Evolutionary conservation across 2,797 vertebrate genomes (phyloP), one percentile per base, ranked within the genome.

Genomic region (Kryptopterus vitreolus): DNA sequence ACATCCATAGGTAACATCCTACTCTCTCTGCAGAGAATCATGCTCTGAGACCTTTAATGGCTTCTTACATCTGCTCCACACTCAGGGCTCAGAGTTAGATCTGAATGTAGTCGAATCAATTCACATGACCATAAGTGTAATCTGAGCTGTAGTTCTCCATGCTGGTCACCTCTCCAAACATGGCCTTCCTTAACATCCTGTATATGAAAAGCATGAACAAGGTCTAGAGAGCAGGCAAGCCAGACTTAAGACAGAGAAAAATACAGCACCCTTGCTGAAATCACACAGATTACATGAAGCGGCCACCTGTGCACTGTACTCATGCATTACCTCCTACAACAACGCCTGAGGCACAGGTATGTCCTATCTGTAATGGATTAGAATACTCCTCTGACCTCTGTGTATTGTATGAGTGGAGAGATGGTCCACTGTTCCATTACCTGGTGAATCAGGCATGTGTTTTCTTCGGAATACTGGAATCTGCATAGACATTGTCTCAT

Each of bases 201-300:
- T 38, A 10, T 33, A 65, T 65, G 33, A 22, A 65, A 65, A 38
- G 1, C 20, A 38, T 38, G 33, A 38, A 38, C n/a, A 15, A 8
- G 3, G 16, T 61, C 1, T 33, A 62, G 8, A 62, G 61, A n/a
- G 11, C 38, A 43, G 20, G 3, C 35, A 18, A 18, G 8, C 15
- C 8, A 20, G 20, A 55, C 1, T 20, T 18, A 55, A 55, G 7
- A 20, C 52, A 16, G 6, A 22, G 7, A 55, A 55, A 8, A 20
- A 20, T 20, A 55, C 20, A 55, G 4, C 20, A 55, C 15, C 22
- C 52, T 55, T 55, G 20, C 52, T 22, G 8, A 22, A 55, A 5
- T 55, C 20, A 22, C 52, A 55, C 63, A 66, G 63, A 24, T 46
- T 68, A 68, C 65, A 24, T 66, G 35, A 66, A 38, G 62, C 9